These are phyloP conservation scores for Hydrocynus forskahlii DNA, from an alignment of 2,797 vertebrate genomes.

Conservation along the genomic window DNA sequence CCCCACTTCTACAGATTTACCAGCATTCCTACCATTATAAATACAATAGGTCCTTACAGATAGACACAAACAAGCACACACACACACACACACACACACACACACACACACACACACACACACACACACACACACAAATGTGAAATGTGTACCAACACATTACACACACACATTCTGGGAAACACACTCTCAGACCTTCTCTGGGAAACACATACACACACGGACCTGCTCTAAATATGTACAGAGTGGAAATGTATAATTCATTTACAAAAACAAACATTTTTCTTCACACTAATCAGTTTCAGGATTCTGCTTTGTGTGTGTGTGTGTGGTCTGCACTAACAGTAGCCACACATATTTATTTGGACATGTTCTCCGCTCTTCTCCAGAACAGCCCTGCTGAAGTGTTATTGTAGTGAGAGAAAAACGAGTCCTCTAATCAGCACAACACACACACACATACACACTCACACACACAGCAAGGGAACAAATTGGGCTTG, in stretches of 20 bases:
- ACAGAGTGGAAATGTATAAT: not conserved
- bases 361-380: slow-evolving; percentile 5
- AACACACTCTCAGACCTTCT: not conserved
- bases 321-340: slow-evolving; percentile 14
- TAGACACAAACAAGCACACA: no score
- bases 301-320: not conserved
- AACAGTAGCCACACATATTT: slow-evolving; percentile 7
- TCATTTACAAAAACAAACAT: not conserved
- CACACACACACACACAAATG: not conserved
- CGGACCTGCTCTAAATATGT: not conserved
- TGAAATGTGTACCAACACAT: not conserved
- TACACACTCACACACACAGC: slow-evolving; percentile 20
- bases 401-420: not conserved
- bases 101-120: no score
- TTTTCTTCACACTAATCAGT: slow-evolving; percentile 1
- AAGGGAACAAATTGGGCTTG: not conserved
- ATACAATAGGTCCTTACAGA: no score
- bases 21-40: no score
- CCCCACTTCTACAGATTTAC: no score
- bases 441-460: slow-evolving; percentile 15
- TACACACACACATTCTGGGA: not conserved
- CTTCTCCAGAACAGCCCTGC: not conserved
- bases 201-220: not conserved
- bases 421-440: slow-evolving; percentile 9
- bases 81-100: no score